Base-by-base conservation (phyloP, 1,140 invertebrate species). In the Cyclargus thomasi region DNA sequence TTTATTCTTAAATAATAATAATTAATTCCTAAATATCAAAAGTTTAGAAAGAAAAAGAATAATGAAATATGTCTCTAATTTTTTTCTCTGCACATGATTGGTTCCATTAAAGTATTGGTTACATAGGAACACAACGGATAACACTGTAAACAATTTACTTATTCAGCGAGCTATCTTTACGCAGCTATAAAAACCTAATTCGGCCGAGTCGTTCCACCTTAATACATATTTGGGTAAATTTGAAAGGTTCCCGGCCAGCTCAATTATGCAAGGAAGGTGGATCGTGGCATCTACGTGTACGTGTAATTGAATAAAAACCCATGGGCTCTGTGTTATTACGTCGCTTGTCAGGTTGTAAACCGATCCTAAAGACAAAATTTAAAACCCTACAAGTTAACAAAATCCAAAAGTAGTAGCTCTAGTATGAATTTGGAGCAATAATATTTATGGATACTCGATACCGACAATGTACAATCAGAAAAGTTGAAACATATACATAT, bases 141-240 rank as follows among this genome's bases (percentile, higher is more conserved):
- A 16, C 14, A 47, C 39, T 11, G 10, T 14, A 2, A 47, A 11
- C 14, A 6, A 21, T 59, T 59, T 59, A 59, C 20, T 18, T 59
- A 20, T 59, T 59, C 55, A 20, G 55, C 20, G 55, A 17, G 20
- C 55, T 59, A 55, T 59, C 55, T 59, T 59, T 59, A 59, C 20
- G 20, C 20, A 5, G 18, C 17, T 20, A 59, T 59, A 59, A 18
- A 59, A 59, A 59, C 55, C 55, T 59, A 59, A 59, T 59, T 59
- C 55, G 18, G 17, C 18, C 18, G 18, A 59, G 55, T 21, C 10
- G 18, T 59, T 59, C 55, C 55, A 59, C 55, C 55, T 59, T 59
- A 59, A 21, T 59, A 59, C 55, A 20, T 20, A 59, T 59, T 59
- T 59, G 55, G 55, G 55, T 59, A 21, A 59, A 59, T 18, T 59